Percentiles rank a stretch among this genome's conserved stretches.
Conservation (phyloP, 2,888 invertebrate species). For the Drosophila austrosaltans region DNA sequence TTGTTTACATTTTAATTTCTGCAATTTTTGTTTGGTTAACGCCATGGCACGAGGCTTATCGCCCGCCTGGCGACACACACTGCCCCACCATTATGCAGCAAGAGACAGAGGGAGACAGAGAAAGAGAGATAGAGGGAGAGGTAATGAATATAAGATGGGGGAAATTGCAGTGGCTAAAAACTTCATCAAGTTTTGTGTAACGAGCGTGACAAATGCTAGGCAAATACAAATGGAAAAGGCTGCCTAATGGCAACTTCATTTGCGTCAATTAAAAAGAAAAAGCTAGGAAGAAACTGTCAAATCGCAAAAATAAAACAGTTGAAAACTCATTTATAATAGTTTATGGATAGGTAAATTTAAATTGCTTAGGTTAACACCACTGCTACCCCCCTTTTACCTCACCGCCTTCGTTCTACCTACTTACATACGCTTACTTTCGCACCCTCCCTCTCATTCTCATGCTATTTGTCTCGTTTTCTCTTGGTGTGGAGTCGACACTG, state of each 20-base stretch:
- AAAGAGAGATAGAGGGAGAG: not conserved
- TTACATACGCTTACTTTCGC: conserved; percentile 24
- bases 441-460: conserved; percentile 19
- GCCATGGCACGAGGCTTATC: conserved; percentile 65
- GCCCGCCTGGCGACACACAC: conserved; percentile 40
- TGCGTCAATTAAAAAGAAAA: conserved; percentile 21
- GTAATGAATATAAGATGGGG: conserved; percentile 14
- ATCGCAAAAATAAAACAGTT: not conserved
- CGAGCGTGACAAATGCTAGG: conserved; percentile 72
- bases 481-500: conserved; percentile 30
- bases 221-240: conserved; percentile 47
- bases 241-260: conserved; percentile 20
- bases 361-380: conserved; percentile 1
- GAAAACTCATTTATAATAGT: not conserved
- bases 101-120: not conserved
- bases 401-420: no score
- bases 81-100: not conserved
- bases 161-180: conserved; percentile 51
- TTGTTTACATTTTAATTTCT: conserved; percentile 80
- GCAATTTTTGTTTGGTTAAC: conserved; percentile 77
- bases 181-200: conserved; percentile 70
- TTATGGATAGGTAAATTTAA: conserved; percentile 4
- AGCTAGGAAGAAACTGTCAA: not conserved
- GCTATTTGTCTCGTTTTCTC: conserved; percentile 3
- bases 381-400: not conserved